phyloP scores from a whole-genome alignment of 2,797 vertebrate species.

The Sorex maritimensis region DNA sequence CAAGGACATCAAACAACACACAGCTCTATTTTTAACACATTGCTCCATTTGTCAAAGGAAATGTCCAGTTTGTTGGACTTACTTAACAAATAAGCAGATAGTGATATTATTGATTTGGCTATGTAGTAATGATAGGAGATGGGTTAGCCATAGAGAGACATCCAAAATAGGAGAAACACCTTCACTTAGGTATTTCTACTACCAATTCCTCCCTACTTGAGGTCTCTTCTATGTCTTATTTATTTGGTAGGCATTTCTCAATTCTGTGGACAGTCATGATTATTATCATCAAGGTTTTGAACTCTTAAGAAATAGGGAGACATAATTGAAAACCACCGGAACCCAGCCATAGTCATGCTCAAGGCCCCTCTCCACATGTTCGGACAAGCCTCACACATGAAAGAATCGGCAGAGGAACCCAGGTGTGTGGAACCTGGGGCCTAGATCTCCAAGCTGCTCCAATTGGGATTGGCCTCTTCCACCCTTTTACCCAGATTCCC shows the following conservation, averaged over 20 bases:
- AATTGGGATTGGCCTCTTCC: no score
- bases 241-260: not conserved
- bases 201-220: not conserved
- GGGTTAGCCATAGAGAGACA: no score
- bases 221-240: not conserved
- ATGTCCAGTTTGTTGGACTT: not conserved
- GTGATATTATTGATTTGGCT: not conserved
- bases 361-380: no score
- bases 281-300: not conserved
- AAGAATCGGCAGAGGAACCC: no score
- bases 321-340: no score
- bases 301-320: not conserved
- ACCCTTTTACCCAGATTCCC: no score
- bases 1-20: not conserved
- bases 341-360: no score
- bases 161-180: not conserved
- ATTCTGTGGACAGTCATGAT: not conserved
- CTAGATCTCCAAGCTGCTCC: no score
- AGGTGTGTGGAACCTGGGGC: no score
- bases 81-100: not conserved
- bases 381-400: no score
- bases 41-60: not conserved
- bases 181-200: not conserved
- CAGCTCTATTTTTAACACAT: not conserved
- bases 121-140: not conserved